phyloP scores from a whole-genome alignment of 2,888 invertebrate species.

The Drosophila crucigera region DNA sequence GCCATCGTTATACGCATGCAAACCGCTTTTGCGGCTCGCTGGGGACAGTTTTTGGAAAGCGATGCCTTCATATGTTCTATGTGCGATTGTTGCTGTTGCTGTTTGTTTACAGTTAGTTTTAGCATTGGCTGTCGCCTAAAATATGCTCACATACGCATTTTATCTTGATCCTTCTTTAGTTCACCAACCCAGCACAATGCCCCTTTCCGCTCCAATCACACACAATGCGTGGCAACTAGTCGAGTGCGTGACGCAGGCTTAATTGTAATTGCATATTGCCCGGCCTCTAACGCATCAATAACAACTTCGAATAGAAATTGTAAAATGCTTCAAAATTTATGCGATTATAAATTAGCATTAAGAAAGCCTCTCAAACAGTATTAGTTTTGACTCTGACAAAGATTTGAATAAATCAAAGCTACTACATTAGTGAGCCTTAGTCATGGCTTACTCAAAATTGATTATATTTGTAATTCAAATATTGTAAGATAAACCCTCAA shows the following conservation, averaged over 20 bases:
- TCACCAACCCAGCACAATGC: background rate
- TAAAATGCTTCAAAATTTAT: slow-evolving; percentile 6
- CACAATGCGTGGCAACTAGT: slow-evolving; percentile 15
- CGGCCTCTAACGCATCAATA: slow-evolving; percentile 48
- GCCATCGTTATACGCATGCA: slow-evolving; percentile 55
- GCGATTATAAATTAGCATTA: background rate
- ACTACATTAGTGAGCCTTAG: background rate
- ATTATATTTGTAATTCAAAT: background rate
- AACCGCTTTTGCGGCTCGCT: slow-evolving; percentile 43
- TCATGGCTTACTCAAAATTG: background rate
- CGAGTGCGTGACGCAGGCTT: slow-evolving; percentile 54
- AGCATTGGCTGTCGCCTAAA: slow-evolving; percentile 68
- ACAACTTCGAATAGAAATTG: slow-evolving; percentile 9
- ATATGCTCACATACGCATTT: slow-evolving; percentile 73
- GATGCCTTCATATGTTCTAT: slow-evolving; percentile 31
- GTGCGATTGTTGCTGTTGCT: slow-evolving; percentile 14
- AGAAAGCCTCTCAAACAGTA: background rate
- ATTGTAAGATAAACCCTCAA: background rate
- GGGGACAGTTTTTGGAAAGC: slow-evolving; percentile 37
- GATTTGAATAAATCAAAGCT: background rate
- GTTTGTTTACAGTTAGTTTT: slow-evolving; percentile 42
- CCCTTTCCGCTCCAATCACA: background rate
- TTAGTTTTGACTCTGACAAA: background rate
- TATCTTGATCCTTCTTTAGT: slow-evolving; percentile 52
- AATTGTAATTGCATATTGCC: slow-evolving; percentile 58